Percentiles rank a stretch among this genome's conserved stretches.
Conservation (phyloP, 2,113 vertebrate genomes). For the Urocitellus parryii region DNA sequence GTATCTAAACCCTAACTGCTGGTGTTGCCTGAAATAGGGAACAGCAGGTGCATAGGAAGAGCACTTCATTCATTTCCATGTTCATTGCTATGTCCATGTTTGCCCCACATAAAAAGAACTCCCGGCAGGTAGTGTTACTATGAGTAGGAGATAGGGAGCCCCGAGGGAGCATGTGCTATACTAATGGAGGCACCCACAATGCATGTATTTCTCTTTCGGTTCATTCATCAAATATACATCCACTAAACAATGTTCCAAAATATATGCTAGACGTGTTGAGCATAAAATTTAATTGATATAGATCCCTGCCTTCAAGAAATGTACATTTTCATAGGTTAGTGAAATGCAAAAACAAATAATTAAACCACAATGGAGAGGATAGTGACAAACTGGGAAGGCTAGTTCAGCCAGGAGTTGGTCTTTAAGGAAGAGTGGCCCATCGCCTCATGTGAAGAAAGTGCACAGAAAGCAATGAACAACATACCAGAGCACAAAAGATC, state of each 20-base stretch:
- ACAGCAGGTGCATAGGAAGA: no score
- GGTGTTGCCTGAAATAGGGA: not conserved
- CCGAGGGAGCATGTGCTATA: not conserved
- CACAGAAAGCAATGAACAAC: not conserved
- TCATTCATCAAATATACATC: not conserved
- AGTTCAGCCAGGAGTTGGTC: not conserved
- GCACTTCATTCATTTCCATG: not conserved
- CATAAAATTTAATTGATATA: not conserved
- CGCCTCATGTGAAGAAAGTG: not conserved
- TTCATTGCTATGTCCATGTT: not conserved
- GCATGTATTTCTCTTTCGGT: not conserved
- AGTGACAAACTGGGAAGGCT: not conserved
- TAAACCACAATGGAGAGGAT: not conserved
- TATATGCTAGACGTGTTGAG: not conserved
- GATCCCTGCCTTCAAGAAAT: not conserved
- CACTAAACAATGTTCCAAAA: not conserved
- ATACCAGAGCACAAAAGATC: not conserved
- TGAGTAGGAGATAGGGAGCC: not conserved
- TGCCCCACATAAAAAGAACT: not conserved
- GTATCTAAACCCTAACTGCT: no score
- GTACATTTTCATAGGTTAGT: not conserved
- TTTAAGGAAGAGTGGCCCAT: not conserved
- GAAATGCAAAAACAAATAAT: not conserved
- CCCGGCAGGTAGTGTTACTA: not conserved
- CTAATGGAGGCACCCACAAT: not conserved